Percentiles rank a stretch among this genome's conserved stretches.
Evolutionary conservation across 1,140 invertebrate species (phyloP).

Genomic region (Drosophila bifasciata): DNA sequence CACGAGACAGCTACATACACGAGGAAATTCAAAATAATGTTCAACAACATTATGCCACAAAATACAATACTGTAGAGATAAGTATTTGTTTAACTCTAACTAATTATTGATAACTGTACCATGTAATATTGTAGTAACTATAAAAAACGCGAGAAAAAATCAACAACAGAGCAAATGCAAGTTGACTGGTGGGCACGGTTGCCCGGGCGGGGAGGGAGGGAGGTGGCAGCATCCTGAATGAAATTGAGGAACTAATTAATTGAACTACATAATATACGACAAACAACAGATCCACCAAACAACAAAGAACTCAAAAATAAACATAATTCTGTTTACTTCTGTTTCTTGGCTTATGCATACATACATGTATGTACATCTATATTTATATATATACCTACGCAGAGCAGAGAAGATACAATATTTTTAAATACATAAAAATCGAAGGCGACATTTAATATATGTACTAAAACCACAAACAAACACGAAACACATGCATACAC

Average conservation of each 20-base stretch:
- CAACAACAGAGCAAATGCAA: slow-evolving; percentile 34
- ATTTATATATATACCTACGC: slow-evolving; percentile 50
- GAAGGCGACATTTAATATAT: slow-evolving; percentile 38
- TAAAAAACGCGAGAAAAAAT: slow-evolving; percentile 31
- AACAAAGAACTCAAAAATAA: slow-evolving; percentile 39
- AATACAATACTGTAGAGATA: slow-evolving; percentile 71
- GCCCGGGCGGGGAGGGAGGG: slow-evolving; percentile 23
- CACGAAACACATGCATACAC: slow-evolving; percentile 21
- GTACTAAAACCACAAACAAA: slow-evolving; percentile 29
- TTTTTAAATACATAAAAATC: slow-evolving; percentile 72
- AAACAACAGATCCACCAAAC: slow-evolving; percentile 76
- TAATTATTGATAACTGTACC: slow-evolving; percentile 78
- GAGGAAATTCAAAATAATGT: slow-evolving; percentile 58
- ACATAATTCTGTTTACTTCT: slow-evolving; percentile 63
- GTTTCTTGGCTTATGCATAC: slow-evolving; percentile 61
- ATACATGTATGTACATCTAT: slow-evolving; percentile 44
- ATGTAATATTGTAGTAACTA: slow-evolving; percentile 69
- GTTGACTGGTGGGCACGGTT: slow-evolving; percentile 56
- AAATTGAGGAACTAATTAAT: slow-evolving; percentile 16
- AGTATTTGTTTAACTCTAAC: slow-evolving; percentile 82
- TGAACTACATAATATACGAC: slow-evolving; percentile 43
- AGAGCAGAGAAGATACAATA: slow-evolving; percentile 62
- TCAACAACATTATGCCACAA: slow-evolving; percentile 55
- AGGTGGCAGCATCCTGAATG: slow-evolving; percentile 28
- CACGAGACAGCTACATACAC: slow-evolving; percentile 36